Conservation (phyloP, 2,888 invertebrate species). For the Cryptosula pallasiana region DNA sequence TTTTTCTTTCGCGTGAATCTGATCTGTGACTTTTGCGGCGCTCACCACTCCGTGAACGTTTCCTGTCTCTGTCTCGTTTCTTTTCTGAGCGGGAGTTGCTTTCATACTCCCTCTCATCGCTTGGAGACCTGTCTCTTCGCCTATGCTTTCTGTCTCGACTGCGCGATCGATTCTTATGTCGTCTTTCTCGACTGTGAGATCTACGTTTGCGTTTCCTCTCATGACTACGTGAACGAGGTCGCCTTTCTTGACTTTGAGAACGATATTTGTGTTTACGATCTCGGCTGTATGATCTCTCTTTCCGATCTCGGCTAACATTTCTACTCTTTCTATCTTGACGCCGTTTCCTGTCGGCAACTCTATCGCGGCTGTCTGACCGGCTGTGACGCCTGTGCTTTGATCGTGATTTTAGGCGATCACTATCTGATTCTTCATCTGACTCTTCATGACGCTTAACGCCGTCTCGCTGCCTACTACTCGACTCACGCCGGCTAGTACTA, state of each 20-base stretch:
- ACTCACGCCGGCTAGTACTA: background rate
- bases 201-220: background rate
- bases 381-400: background rate
- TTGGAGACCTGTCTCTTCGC: background rate
- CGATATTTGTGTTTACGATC: background rate
- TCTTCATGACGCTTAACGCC: background rate
- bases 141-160: conserved; percentile 10
- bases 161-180: background rate
- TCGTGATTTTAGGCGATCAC: background rate
- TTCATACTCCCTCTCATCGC: background rate
- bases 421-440: background rate
- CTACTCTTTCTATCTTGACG: background rate
- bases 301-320: background rate
- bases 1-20: background rate
- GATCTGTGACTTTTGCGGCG: background rate
- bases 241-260: background rate
- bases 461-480: too few species aligned
- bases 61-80: background rate
- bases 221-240: conserved; percentile 2
- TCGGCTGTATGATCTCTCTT: background rate
- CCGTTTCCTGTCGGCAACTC: background rate
- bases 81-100: background rate
- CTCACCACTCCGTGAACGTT: background rate
- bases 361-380: background rate
- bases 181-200: background rate